Percentiles rank a stretch among this genome's conserved stretches.
These are phyloP conservation scores for Ptychoptera albimana DNA, from an alignment of 2,888 invertebrate genomes.

Conservation along the genomic window DNA sequence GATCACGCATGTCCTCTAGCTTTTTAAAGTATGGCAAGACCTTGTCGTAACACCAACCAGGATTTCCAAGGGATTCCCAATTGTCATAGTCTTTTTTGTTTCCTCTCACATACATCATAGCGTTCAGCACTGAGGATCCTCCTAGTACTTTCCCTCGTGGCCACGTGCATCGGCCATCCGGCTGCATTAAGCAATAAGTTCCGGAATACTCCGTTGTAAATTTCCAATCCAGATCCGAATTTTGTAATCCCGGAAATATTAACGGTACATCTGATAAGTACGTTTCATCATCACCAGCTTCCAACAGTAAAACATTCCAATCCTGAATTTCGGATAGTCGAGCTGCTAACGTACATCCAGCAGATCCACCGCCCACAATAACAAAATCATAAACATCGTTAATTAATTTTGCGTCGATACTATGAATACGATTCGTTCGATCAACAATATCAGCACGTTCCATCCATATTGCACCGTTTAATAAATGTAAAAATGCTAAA, in stretches of 20 bases:
- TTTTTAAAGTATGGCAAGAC: constrained; percentile 65
- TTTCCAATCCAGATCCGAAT: constrained; percentile 65
- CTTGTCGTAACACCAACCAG: constrained; percentile 64
- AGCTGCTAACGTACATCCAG: constrained; percentile 64
- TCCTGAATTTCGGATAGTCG: constrained; percentile 55
- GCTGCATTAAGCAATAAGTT: constrained; percentile 51
- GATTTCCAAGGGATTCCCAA: constrained; percentile 61
- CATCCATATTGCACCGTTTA: constrained; percentile 45
- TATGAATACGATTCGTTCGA: constrained; percentile 40
- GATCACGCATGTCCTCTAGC: constrained; percentile 60
- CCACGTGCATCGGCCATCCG: constrained; percentile 49
- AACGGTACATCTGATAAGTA: constrained; percentile 55
- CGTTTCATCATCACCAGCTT: constrained; percentile 65
- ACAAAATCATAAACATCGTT: constrained; percentile 58
- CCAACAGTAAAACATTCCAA: constrained; percentile 59
- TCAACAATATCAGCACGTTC: constrained; percentile 60
- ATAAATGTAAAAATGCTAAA: constrained; percentile 42
- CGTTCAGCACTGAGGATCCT: constrained; percentile 73
- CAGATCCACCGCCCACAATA: constrained; percentile 67
- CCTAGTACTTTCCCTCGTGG: constrained; percentile 65
- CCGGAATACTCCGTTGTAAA: constrained; percentile 59
- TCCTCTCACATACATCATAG: constrained; percentile 78
- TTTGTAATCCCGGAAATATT: constrained; percentile 52
- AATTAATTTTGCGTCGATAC: constrained; percentile 36
- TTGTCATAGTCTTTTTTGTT: constrained; percentile 69